A percentile compares a stretch with the other conserved stretches of the same genome.
These are phyloP conservation scores for Pollenia amentaria DNA, from an alignment of 2,888 invertebrate species.

Conservation along the genomic window DNA sequence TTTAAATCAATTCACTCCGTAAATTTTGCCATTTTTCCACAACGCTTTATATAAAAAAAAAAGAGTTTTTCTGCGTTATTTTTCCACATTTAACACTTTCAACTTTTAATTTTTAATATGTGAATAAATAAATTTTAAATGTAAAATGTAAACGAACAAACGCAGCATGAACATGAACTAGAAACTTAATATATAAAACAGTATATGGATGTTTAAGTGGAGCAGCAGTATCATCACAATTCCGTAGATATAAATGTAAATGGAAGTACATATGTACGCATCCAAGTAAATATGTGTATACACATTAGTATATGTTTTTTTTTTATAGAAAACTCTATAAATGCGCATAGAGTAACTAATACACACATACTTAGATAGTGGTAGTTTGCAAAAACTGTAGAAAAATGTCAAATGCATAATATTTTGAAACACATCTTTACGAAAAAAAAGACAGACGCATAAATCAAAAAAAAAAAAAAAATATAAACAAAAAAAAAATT, in stretches of 20 bases:
- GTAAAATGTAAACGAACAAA: constrained; percentile 39
- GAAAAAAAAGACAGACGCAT: constrained; percentile 22
- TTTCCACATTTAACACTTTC: constrained; percentile 68
- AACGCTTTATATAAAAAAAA: background rate
- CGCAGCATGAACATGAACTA: constrained; percentile 63
- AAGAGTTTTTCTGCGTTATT: constrained; percentile 28
- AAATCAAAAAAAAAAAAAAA: background rate
- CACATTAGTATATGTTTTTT: constrained; percentile 1
- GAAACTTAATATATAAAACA: constrained; percentile 58
- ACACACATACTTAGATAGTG: background rate
- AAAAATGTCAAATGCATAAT: constrained; percentile 61
- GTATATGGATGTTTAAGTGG: constrained; percentile 13
- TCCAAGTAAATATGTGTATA: constrained; percentile 18
- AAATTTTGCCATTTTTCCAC: constrained; percentile 24
- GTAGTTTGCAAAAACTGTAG: constrained; percentile 38
- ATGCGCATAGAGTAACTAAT: background rate
- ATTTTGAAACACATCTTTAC: constrained; percentile 47
- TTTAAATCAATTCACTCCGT: constrained; percentile 66
- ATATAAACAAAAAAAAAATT: background rate
- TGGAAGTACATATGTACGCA: too few species aligned
- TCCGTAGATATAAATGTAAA: constrained; percentile 2
- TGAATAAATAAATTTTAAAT: constrained; percentile 70
- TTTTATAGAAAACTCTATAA: background rate
- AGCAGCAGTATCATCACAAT: constrained; percentile 36
- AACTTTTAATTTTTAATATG: constrained; percentile 72